Evolutionary conservation across 1,140 invertebrate genomes (phyloP).

Genomic region (Mya arenaria): DNA sequence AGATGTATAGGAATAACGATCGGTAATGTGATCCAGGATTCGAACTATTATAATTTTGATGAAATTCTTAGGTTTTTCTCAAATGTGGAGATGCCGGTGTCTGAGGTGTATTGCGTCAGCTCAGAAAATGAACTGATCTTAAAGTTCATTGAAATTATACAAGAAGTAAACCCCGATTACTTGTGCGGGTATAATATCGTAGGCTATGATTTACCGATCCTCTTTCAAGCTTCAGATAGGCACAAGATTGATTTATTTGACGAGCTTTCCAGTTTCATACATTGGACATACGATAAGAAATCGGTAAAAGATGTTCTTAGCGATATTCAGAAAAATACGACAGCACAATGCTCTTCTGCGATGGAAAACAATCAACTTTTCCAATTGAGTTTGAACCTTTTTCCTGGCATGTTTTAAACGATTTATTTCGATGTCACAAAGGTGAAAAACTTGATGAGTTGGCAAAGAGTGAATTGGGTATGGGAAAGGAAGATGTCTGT

Average conservation of each 20-base stretch:
- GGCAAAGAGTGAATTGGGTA: neutral
- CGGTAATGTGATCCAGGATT: neutral
- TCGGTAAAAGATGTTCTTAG: neutral
- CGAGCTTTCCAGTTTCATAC: neutral
- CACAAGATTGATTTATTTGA: neutral
- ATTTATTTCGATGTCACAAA: constrained; percentile 7
- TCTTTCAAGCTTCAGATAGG: neutral
- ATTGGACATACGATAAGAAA: neutral
- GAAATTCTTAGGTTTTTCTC: neutral
- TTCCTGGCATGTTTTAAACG: neutral
- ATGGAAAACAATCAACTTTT: neutral
- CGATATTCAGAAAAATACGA: neutral
- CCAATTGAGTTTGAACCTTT: neutral
- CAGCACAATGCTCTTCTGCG: neutral
- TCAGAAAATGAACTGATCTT: neutral
- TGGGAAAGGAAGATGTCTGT: constrained; percentile 1
- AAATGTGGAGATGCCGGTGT: neutral
- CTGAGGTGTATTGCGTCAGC: neutral
- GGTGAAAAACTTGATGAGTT: neutral
- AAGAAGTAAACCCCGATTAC: neutral
- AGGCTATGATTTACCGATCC: neutral
- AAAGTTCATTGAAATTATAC: neutral
- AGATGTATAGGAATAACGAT: neutral
- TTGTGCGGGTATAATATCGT: neutral
- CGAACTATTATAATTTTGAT: neutral